Percentiles rank a stretch among this genome's conserved stretches.
phyloP scores from a whole-genome alignment of 1,140 invertebrate species.

The Cydia strobilella region DNA sequence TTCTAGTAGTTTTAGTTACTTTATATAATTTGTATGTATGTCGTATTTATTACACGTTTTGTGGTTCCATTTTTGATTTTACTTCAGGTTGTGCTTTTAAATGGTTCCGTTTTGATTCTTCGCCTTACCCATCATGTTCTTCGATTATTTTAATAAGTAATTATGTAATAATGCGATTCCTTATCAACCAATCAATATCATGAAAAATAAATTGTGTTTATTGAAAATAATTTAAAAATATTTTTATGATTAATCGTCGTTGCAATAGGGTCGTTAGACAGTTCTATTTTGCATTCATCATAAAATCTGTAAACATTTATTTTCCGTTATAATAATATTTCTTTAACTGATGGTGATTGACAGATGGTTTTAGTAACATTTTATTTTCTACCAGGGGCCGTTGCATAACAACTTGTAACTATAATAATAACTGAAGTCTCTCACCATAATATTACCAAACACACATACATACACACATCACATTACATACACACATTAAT shows the following conservation, averaged over 20 bases:
- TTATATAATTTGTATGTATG: constrained; percentile 20
- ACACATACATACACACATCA: no score
- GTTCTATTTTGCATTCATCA: neutral
- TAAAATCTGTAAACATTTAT: neutral
- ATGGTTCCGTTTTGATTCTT: neutral
- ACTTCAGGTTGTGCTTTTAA: neutral
- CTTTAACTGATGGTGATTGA: no score
- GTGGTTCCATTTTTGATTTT: constrained; percentile 24
- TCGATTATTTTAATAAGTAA: constrained; percentile 8
- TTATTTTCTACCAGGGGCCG: no score
- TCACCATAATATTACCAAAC: no score
- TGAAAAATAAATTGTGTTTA: neutral
- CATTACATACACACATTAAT: no score
- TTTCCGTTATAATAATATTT: neutral
- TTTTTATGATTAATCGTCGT: neutral
- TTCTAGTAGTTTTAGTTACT: constrained; percentile 4
- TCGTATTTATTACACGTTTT: constrained; percentile 23
- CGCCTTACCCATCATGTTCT: neutral
- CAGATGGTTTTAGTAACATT: no score
- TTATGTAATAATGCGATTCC: neutral
- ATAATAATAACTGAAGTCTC: no score
- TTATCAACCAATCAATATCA: constrained; percentile 2
- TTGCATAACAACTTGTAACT: no score
- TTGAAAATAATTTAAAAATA: neutral
- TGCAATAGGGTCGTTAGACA: neutral